Base-by-base conservation (phyloP, 2,113 vertebrate genomes). In the Orientallactaga bullata region DNA sequence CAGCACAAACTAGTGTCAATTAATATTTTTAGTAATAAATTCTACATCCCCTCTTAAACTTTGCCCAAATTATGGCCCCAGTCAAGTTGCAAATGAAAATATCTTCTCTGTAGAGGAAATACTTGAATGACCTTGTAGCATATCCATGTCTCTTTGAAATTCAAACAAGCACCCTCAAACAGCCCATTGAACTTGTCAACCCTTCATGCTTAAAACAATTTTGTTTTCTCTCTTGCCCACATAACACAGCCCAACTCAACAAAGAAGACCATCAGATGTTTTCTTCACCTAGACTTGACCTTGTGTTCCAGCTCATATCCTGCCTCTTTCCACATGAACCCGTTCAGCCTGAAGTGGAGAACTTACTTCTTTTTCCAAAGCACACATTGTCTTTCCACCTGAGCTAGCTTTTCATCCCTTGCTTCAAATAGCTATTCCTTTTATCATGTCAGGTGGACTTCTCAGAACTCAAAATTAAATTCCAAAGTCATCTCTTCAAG, bases 311-410 rank as follows among this genome's bases (percentile, higher is more conserved):
- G 39, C 16, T 76, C 32, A n/a, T 0, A 3, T 2, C 26, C 77
- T 42, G 6, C 3, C 17, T 4, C 8, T 68, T 58, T 28, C 60
- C 28, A 20, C 37, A 28, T 3, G 3, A 15, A 21, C 30, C 11
- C 2, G n/a, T 23, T 37, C 30, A 87, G 76, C 24, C 32, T 39
- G 76, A 28, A 0, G 1, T 21, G 30, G 26, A 82, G 30, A 88
- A 20, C 13, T 32, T 16, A 16, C 0, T 9, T 60, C 21, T 16
- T 18, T 5, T 23, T 28, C 47, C 37, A 21, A 26, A 66, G 15
- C 2, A 24, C 9, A 28, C 7, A 7, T 12, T 6, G 0, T 17
- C 58, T 18, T 76, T 35, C 18, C 8, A 5, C 0, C 0, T 1
- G 0, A 39, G 32, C 42, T 35, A 7, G 0, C 12, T 63, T 72